Base-by-base conservation (phyloP, 2,797 vertebrate species). In the Allenopithecus nigroviridis region DNA sequence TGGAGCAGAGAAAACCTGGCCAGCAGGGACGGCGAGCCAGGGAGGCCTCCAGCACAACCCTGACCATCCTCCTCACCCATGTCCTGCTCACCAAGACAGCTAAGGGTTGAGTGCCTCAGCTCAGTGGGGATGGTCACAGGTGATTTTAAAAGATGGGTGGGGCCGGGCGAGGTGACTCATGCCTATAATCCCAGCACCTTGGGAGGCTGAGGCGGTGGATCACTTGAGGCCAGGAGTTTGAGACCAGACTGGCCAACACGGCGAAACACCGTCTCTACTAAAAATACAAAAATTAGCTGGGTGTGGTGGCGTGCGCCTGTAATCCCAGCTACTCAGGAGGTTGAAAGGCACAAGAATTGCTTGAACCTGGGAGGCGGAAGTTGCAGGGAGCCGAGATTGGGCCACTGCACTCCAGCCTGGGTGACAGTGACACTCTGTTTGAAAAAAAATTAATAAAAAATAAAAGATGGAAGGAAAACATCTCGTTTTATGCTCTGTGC, bases 121-220 rank as follows among this genome's bases (percentile, higher is more conserved):
- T 30, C 11, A 2, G 61, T 0, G 1, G 78, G 39, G 57, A 2
- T 28, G n/a, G 50, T 13, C 16, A 0, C n/a, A 5, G 30, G 53
- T 50, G 24, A 43, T n/a, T 17, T 68, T 68, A 68, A 68, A 68
- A 68, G 61, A n/a, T 19, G 33, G 16, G 33, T 4, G 33, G 33
- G 33, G 61, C 33, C 61, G 4, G 61, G 16, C 1, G 0, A 68
- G 33, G 61, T 68, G 30, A 33, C 61, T n/a, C 33, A n/a, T 68
- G 33, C 61, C 61, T 68, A 33, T 68, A 68, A 68, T 68, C 33
- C 33, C 61, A n/a, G 61, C 33, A 68, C 61, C 8, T 19, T n/a
- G 16, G 61, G 61, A 68, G 61, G 61, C 33, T 4, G 0, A 19
- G 61, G 61, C 7, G 4, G 61, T 68, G 33, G 61, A 68, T 68